Percentiles rank a stretch among this genome's conserved stretches.
phyloP scores from a whole-genome alignment of 2,113 vertebrate species.

The Orientallactaga bullata region DNA sequence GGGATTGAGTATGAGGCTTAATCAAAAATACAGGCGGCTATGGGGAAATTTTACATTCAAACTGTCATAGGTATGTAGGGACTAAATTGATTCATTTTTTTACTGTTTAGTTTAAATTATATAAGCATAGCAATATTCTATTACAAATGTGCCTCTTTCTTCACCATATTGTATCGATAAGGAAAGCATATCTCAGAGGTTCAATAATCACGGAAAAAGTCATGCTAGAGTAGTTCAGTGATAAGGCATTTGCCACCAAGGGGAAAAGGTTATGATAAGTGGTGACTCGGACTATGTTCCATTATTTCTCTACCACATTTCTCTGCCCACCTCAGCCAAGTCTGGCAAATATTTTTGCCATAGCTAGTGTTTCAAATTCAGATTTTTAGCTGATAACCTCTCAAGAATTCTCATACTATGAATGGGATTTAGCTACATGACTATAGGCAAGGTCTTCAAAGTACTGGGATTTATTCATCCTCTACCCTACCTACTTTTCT shows the following conservation, averaged over 20 bases:
- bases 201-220: neutral
- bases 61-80: neutral
- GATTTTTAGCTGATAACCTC: neutral
- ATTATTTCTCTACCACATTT: neutral
- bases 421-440: neutral
- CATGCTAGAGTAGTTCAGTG: neutral
- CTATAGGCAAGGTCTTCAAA: neutral
- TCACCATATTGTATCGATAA: neutral
- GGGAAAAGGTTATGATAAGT: neutral
- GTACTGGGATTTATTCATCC: neutral
- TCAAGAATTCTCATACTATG: neutral
- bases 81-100: conserved; percentile 21
- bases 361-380: conserved; percentile 8
- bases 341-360: neutral
- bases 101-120: conserved; percentile 6
- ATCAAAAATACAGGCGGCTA: no score
- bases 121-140: neutral
- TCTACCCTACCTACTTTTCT: neutral
- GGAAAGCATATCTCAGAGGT: neutral
- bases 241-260: neutral
- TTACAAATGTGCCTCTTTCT: neutral
- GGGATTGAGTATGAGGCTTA: no score
- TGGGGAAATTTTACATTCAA: no score
- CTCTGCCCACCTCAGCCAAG: neutral
- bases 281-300: neutral